Evolutionary conservation across 2,888 invertebrate genomes (phyloP), one percentile per base, ranked within the genome.

Genomic region (Ischnura elegans): DNA sequence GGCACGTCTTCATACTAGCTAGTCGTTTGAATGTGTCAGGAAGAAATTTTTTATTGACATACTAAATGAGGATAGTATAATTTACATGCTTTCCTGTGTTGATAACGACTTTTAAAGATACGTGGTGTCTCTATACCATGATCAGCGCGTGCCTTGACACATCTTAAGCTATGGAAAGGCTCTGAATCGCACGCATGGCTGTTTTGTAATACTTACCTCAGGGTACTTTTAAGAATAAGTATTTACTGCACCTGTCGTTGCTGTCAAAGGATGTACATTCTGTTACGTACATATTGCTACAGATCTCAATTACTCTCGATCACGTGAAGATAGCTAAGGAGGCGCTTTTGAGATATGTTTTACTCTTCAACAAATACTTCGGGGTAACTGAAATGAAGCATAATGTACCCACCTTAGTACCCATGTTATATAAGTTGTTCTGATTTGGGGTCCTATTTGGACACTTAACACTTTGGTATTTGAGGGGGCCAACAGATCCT

Each of bases 111-210:
- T 13, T 55, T 55, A 55, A 19, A 55, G 55, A 55, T 55, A 55
- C 21, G 55, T 21, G 19, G 55, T 55, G 55, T 19, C 19, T 55
- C 55, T 21, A 55, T 94, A 0, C 43, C 94, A 25, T 47, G 93
- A 51, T 86, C 87, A 29, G 47, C 85, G 36, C 93, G 93, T 43
- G 29, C 42, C 45, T 43, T 94, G 51, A 94, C 93, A 29, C 85
- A 94, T 0, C 21, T 93, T 25, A 42, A 29, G 42, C 66, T 93
- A 10, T 94, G 94, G 94, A 94, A 94, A 55, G 93, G 93, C 36
- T 94, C 94, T 61, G 93, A 94, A 76, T 94, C 93, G 93, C 87
- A 87, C 5, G 46, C 93, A 5, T 94, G 94, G 94, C 94, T 94
- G 25, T 43, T 94, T 42, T 94, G 85, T 86, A 87, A 94, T 86